A percentile compares a stretch with the other conserved stretches of the same genome.
Conservation (phyloP, 2,797 vertebrate species). For the Lerista edwardsae region DNA sequence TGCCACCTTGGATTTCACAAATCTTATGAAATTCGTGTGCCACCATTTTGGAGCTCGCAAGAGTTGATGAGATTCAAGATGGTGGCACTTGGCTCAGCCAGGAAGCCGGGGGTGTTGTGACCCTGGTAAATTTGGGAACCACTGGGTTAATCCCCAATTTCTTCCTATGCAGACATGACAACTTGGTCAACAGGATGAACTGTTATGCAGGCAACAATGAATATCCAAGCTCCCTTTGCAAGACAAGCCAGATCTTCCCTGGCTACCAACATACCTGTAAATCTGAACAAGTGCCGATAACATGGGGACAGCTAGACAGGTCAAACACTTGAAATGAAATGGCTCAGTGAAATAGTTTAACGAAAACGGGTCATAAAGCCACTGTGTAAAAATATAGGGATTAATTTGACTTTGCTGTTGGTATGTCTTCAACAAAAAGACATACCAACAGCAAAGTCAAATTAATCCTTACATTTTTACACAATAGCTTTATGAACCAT, state of each 20-base stretch:
- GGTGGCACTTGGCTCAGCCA: too few relatives aligned
- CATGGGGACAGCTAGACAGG: neutral
- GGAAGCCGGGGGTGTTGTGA: too few relatives aligned
- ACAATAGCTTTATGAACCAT: constrained; percentile 27
- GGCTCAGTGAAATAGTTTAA: too few relatives aligned
- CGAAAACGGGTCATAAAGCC: too few relatives aligned
- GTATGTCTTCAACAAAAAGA: too few relatives aligned
- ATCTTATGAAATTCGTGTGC: too few relatives aligned
- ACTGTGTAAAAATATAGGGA: too few relatives aligned
- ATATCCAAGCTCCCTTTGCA: neutral
- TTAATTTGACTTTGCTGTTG: too few relatives aligned
- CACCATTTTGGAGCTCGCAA: too few relatives aligned
- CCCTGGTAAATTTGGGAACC: too few relatives aligned
- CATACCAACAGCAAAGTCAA: constrained; percentile 2
- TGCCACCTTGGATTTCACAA: too few relatives aligned
- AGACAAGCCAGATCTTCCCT: neutral
- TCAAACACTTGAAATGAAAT: neutral
- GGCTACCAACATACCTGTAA: neutral
- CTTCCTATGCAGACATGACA: neutral
- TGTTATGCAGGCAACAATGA: rapidly evolving
- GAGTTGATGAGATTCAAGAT: too few relatives aligned
- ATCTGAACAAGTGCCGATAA: neutral
- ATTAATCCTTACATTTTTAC: constrained; percentile 33
- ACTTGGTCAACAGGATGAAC: neutral
- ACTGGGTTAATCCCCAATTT: neutral